Conservation (phyloP, 2,888 invertebrate species). For the Luperina nickerlii region DNA sequence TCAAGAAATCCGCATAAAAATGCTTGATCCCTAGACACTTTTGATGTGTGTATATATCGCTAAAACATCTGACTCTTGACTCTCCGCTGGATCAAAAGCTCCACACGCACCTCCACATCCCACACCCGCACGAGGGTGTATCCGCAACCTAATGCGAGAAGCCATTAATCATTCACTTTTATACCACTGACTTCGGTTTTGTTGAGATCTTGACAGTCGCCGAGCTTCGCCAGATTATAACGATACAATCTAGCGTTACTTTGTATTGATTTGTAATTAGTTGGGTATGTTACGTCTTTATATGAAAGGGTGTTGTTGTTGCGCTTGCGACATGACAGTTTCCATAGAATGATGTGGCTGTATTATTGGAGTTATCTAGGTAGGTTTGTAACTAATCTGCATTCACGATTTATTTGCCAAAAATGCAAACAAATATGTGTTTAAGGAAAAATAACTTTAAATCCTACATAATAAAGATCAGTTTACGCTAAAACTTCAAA, state of each 20-base stretch:
- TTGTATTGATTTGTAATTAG: conserved; percentile 62
- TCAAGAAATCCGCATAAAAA: no score
- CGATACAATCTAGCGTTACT: conserved; percentile 58
- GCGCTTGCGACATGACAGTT: neutral
- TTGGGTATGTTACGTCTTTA: conserved; percentile 18
- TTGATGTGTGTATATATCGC: no score
- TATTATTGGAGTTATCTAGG: neutral
- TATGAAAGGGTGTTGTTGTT: conserved; percentile 11
- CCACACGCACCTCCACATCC: conserved; percentile 64
- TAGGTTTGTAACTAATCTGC: neutral
- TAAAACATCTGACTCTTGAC: neutral
- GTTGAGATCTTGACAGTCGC: conserved; percentile 69
- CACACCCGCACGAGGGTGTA: conserved; percentile 71
- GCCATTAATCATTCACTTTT: conserved; percentile 87
- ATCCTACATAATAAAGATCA: no score
- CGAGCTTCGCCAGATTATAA: conserved; percentile 64
- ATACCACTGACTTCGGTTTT: conserved; percentile 84
- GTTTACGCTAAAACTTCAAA: no score
- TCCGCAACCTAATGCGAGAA: conserved; percentile 83
- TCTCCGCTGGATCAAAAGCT: conserved; percentile 63
- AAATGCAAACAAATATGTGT: no score
- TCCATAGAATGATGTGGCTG: neutral
- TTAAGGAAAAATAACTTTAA: no score
- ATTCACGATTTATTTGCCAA: no score
- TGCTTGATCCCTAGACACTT: no score